Percentiles rank a stretch among this genome's conserved stretches.
These are phyloP conservation scores for Sylvietta virens DNA, from an alignment of 2,113 vertebrate species.

Conservation along the genomic window DNA sequence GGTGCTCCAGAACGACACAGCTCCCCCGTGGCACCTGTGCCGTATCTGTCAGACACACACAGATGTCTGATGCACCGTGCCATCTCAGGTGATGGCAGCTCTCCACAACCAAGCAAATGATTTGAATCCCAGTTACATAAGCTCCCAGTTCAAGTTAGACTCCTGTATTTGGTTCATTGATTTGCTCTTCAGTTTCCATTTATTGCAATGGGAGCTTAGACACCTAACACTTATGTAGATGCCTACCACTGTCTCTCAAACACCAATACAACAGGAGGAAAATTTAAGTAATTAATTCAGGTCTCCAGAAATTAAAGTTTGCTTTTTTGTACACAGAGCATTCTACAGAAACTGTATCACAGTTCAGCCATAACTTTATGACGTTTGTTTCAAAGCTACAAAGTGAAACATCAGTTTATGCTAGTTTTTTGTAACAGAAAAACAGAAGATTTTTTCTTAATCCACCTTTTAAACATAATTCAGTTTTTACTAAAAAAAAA, in stretches of 20 bases:
- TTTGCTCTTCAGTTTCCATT: neutral
- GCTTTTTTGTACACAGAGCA: neutral
- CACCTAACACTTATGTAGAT: neutral
- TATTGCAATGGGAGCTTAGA: neutral
- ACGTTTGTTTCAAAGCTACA: neutral
- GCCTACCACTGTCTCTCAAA: neutral
- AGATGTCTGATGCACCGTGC: neutral
- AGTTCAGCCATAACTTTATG: neutral
- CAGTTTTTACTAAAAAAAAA: neutral
- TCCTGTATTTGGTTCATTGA: neutral
- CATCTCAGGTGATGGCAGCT: conserved; percentile 37
- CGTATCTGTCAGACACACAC: conserved; percentile 25
- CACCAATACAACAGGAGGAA: neutral
- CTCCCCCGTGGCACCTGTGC: conserved; percentile 2
- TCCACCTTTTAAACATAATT: neutral
- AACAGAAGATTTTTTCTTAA: neutral
- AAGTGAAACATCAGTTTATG: neutral
- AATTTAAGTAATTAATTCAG: neutral
- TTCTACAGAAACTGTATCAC: neutral
- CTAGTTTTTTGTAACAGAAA: neutral
- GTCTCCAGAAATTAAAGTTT: neutral
- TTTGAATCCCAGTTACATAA: conserved; percentile 19
- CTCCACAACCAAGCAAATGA: neutral
- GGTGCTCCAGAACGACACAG: neutral
- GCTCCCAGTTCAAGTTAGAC: conserved; percentile 1